phyloP scores from a whole-genome alignment of 2,888 invertebrate species.

The Trichopria drosophilae region DNA sequence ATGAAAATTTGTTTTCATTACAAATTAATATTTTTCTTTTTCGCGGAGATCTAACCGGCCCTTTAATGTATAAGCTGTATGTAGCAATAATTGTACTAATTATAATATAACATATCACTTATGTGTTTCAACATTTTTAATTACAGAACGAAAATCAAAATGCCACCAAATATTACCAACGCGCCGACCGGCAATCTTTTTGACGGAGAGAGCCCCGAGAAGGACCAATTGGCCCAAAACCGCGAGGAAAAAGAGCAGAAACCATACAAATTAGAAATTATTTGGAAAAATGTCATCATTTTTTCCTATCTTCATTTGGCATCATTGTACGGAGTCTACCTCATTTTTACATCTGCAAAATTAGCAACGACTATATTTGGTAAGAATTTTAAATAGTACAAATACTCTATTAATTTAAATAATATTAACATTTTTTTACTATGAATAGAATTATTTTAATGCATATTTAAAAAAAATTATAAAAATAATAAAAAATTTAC shows the following conservation, averaged over 20 bases:
- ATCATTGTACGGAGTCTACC: constrained; percentile 75
- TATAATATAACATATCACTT: too few species aligned
- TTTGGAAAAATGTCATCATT: constrained; percentile 83
- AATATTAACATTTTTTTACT: too few species aligned
- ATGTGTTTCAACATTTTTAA: too few species aligned
- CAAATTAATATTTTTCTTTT: too few species aligned
- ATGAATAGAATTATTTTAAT: too few species aligned
- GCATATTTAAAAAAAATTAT: too few species aligned
- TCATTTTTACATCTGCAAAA: constrained; percentile 74
- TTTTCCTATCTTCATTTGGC: constrained; percentile 76
- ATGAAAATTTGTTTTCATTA: too few species aligned
- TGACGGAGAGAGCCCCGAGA: constrained; percentile 48
- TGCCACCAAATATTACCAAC: constrained; percentile 60
- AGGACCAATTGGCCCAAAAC: constrained; percentile 9
- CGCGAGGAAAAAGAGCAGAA: constrained; percentile 25
- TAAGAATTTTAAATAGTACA: constrained; percentile 59
- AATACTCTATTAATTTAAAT: too few species aligned
- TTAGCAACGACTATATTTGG: constrained; percentile 72
- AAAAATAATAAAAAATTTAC: background rate
- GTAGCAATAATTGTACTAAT: too few species aligned
- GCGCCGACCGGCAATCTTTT: constrained; percentile 56
- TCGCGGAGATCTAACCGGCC: too few species aligned
- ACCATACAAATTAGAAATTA: constrained; percentile 57
- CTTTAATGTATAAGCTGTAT: too few species aligned
- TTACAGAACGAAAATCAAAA: constrained; percentile 42